Conservation (phyloP, 64 coral and sea anemone genomes). For the Stichodactyla mertensii region DNA sequence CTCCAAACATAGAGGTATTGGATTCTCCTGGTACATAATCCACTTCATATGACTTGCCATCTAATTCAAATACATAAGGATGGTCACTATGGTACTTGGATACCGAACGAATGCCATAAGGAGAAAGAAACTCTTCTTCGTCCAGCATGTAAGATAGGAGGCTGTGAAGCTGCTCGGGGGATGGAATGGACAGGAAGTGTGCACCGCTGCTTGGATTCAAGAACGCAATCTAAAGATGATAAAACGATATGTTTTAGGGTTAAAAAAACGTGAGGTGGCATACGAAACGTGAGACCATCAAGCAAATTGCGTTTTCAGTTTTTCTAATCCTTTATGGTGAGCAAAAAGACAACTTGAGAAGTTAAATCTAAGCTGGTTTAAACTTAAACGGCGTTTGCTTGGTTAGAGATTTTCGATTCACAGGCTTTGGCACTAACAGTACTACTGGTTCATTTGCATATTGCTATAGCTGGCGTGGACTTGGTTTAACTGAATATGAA, state of each 20-base stretch:
- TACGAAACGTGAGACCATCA: background rate
- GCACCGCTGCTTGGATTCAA: constrained; percentile 52
- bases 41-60: constrained; percentile 61
- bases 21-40: constrained; percentile 93
- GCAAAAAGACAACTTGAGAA: no score
- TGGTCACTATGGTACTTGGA: constrained; percentile 79
- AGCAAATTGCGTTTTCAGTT: background rate
- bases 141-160: constrained; percentile 85
- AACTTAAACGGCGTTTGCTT: no score
- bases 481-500: no score
- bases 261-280: background rate
- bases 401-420: no score
- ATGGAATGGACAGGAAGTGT: constrained; percentile 72
- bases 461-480: no score
- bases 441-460: no score
- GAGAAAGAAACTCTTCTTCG: constrained; percentile 93
- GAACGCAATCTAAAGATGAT: constrained; percentile 50
- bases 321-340: no score
- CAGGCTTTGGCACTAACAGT: no score
- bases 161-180: constrained; percentile 55
- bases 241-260: background rate
- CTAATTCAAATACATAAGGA: constrained; percentile 53
- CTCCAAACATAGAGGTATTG: constrained; percentile 87
- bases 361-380: no score
- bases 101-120: constrained; percentile 80